Conservation (phyloP, 1,140 invertebrate species). For the Metaphire vulgaris region DNA sequence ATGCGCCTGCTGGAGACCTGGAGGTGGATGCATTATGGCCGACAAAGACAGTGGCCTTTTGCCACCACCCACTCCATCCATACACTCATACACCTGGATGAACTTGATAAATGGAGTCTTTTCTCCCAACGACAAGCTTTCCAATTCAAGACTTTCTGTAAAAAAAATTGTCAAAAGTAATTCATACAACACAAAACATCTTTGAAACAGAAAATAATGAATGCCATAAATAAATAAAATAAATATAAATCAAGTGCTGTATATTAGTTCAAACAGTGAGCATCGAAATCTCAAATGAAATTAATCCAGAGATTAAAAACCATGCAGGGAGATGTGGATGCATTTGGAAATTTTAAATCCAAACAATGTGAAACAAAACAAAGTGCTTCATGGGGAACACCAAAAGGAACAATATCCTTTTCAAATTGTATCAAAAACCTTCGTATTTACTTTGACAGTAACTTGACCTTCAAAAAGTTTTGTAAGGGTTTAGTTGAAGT, state of each 20-base stretch:
- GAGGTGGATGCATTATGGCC: constrained; percentile 28
- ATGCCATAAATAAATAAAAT: not conserved
- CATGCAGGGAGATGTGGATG: no score
- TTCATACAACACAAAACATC: not conserved
- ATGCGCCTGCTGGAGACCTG: constrained; percentile 28
- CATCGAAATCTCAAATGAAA: no score
- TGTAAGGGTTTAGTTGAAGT: no score
- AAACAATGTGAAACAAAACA: no score
- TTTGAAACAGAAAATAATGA: not conserved
- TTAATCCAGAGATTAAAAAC: no score
- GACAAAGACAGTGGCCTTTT: constrained; percentile 23
- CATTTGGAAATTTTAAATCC: no score
- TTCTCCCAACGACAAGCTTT: constrained; percentile 51
- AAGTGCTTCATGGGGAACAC: no score
- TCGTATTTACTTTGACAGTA: no score
- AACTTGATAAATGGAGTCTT: constrained; percentile 52
- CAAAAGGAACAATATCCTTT: not conserved
- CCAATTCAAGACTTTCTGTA: constrained; percentile 44
- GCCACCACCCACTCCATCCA: constrained; percentile 10
- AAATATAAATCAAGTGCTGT: not conserved
- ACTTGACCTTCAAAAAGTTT: no score
- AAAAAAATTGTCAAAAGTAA: constrained; percentile 5
- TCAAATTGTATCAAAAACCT: no score
- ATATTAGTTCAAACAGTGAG: no score
- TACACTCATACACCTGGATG: constrained; percentile 46